Percentiles rank a stretch among this genome's conserved stretches.
phyloP scores from a whole-genome alignment of 2,113 vertebrate species.

The Symphodus melops region DNA sequence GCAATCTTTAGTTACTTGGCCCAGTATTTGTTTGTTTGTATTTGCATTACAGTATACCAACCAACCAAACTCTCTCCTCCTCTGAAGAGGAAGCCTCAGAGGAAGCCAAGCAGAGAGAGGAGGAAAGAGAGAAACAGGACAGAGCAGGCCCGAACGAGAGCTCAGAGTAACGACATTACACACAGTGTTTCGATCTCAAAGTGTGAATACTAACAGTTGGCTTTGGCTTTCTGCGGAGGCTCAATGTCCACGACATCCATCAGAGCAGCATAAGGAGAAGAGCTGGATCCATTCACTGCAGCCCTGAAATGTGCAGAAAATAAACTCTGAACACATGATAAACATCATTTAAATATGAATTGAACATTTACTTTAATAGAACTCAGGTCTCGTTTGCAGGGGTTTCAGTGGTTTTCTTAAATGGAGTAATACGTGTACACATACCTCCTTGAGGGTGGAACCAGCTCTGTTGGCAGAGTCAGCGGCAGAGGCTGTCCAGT shows the following conservation, averaged over 20 bases:
- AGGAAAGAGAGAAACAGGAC: constrained; percentile 85
- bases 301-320: constrained; percentile 50
- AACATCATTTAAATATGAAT: not conserved
- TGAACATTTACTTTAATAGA: not conserved
- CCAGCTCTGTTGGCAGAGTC: constrained; percentile 88
- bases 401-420: not conserved
- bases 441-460: constrained; percentile 91
- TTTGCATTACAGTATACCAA: too few species aligned
- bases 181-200: not conserved
- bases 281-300: constrained; percentile 87
- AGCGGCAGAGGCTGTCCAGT: constrained; percentile 89
- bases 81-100: constrained; percentile 77
- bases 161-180: constrained; percentile 36
- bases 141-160: constrained; percentile 82
- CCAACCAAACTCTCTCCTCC: too few species aligned
- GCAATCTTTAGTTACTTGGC: too few species aligned
- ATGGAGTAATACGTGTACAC: not conserved
- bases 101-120: constrained; percentile 85
- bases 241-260: constrained; percentile 86
- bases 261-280: constrained; percentile 82
- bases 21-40: too few species aligned
- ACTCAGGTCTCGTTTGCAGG: not conserved
- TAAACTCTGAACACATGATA: not conserved
- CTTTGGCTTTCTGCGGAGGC: constrained; percentile 87
- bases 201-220: constrained; percentile 69